A percentile compares a stretch with the other conserved stretches of the same genome.
Evolutionary conservation across 2,113 vertebrate genomes (phyloP).

Genomic region (Scopus umbretta): DNA sequence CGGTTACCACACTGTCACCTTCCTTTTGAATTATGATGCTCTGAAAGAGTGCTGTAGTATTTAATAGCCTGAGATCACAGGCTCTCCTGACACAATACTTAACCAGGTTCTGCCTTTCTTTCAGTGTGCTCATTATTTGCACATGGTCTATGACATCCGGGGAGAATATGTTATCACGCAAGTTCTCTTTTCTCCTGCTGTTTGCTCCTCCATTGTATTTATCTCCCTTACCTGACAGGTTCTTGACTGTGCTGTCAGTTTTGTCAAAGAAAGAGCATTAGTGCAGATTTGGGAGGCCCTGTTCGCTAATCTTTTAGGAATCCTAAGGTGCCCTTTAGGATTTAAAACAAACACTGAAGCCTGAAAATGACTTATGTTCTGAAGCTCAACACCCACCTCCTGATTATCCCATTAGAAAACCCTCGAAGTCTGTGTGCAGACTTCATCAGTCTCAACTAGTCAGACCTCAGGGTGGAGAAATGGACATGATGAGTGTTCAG

Average conservation of each 20-base stretch:
- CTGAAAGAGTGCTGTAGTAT: constrained; percentile 37
- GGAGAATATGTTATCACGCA: constrained; percentile 15
- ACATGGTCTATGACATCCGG: constrained; percentile 52
- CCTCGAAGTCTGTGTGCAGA: constrained; percentile 23
- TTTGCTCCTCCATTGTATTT: constrained; percentile 20
- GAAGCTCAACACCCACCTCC: constrained; percentile 28
- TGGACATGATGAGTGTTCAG: constrained; percentile 12
- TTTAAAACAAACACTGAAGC: constrained; percentile 16
- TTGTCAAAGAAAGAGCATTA: neutral
- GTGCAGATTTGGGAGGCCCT: neutral
- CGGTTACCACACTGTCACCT: constrained; percentile 30
- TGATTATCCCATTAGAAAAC: constrained; percentile 49
- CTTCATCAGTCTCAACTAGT: constrained; percentile 20
- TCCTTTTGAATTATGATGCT: constrained; percentile 56
- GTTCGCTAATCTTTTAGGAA: neutral
- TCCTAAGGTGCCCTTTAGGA: constrained; percentile 4
- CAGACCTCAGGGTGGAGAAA: constrained; percentile 41
- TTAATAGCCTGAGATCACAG: constrained; percentile 68
- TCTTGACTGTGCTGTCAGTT: neutral
- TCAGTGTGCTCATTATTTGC: constrained; percentile 60
- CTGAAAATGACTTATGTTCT: neutral
- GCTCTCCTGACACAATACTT: constrained; percentile 37
- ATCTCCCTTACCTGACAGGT: neutral
- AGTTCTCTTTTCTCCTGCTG: neutral
- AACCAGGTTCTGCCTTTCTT: constrained; percentile 60